Base-by-base conservation (phyloP, 2,888 invertebrate genomes). In the Spicauda simplicius region DNA sequence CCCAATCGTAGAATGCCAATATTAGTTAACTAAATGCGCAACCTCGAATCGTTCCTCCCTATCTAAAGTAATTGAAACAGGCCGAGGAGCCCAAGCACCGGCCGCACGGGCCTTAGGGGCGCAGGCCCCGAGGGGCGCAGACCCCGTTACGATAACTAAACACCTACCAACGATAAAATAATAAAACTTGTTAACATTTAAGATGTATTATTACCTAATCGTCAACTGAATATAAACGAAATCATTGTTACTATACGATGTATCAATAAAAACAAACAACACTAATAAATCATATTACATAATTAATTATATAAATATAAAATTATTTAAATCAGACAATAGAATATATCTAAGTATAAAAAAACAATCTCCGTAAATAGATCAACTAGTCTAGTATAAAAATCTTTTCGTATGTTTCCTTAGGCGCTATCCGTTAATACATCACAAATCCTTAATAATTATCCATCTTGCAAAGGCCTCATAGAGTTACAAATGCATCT, bases 281-380 rank as follows among this genome's bases (percentile, higher is more conserved):
- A 91, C 91, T 88, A 91, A 91, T 92, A 93, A 93, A 92, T 88
- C 88, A 90, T 90, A 88, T 84, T 85, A 88, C 86, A 41, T 45
- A 45, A 88, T n/a, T 84, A 86, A 84, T 82, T 85, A 88, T 86
- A 91, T 90, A 93, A 90, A 93, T 92, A 93, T 91, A 88, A 91
- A 93, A 90, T 89, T 88, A 91, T 91, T 90, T 87, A 93, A 92
- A 93, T 93, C 91, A 92, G 92, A 91, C 91, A 88, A 93, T 93
- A 93, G 86, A 90, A 91, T 93, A 92, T 91, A 88, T 93, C 91
- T 93, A 93, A 91, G 90, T 92, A 93, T 93, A 93, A 93, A 76
- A 87, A 93, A 93, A 93, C 93, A 93, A 93, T 93, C 93, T 93
- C 92, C 93, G 93, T 93, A 93, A 92, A 92, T 93, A 93, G 91